phyloP scores from a whole-genome alignment of 2,888 invertebrate species.

The Julus scandinavius region DNA sequence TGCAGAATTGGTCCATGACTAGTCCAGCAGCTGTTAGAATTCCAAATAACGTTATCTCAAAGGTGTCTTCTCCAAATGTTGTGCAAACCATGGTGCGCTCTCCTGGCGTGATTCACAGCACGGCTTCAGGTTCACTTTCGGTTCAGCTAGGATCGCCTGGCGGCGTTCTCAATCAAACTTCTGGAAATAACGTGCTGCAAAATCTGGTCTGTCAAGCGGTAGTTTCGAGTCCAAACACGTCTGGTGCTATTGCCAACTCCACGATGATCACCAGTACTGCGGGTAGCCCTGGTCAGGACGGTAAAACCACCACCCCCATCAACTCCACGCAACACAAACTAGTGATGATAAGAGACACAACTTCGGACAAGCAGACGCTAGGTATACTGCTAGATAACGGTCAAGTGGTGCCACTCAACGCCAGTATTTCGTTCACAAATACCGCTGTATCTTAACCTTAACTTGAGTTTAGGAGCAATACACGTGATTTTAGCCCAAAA shows the following conservation, averaged over 20 bases:
- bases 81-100: neutral
- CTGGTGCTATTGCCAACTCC: neutral
- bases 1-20: neutral
- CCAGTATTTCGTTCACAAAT: slow-evolving; percentile 35
- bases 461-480: neutral
- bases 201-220: neutral
- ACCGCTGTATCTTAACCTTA: neutral
- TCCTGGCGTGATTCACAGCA: neutral
- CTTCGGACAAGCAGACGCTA: slow-evolving; percentile 42
- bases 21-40: neutral
- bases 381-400: slow-evolving; percentile 50
- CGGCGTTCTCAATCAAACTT: neutral
- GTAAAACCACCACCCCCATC: neutral
- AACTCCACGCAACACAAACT: neutral
- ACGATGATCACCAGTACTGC: neutral
- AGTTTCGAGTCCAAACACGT: neutral
- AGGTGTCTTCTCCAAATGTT: neutral
- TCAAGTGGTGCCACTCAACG: slow-evolving; percentile 51
- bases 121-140: neutral
- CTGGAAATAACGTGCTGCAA: neutral
- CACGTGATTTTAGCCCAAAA: neutral
- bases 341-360: slow-evolving; percentile 37
- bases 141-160: neutral
- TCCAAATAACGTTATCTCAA: neutral
- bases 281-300: neutral